phyloP scores from a whole-genome alignment of 2,797 vertebrate genomes.

The Natrix natrix region DNA sequence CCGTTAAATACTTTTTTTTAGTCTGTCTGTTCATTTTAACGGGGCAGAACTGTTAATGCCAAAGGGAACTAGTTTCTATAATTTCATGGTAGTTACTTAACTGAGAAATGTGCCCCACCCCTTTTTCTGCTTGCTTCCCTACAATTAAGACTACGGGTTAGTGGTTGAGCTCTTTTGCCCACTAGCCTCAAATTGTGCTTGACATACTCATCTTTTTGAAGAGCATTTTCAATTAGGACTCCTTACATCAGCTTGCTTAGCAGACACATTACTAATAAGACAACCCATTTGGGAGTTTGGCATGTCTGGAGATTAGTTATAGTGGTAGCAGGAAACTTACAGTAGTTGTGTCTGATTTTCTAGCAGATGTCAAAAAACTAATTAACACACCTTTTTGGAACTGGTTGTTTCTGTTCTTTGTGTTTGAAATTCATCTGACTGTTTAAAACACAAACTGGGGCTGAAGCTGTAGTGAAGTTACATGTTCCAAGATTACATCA shows the following conservation, averaged over 20 bases:
- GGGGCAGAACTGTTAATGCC: not conserved
- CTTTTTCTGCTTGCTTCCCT: not conserved
- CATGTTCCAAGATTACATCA: slow-evolving; percentile 40
- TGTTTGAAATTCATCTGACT: slow-evolving; percentile 28
- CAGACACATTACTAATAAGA: not conserved
- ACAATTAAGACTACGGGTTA: not conserved
- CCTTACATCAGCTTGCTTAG: not conserved
- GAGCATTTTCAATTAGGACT: not conserved
- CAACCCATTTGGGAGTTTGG: not conserved
- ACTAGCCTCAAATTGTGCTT: not conserved
- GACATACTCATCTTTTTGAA: not conserved
- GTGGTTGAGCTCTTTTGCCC: not conserved
- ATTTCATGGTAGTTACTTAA: not conserved
- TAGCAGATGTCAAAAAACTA: slow-evolving; percentile 37
- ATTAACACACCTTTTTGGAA: slow-evolving; percentile 23
- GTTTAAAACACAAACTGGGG: slow-evolving; percentile 36
- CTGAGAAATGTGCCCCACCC: not conserved
- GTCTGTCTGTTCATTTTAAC: not conserved
- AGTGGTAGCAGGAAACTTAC: slow-evolving; percentile 18
- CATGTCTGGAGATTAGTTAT: not conserved
- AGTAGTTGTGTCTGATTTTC: slow-evolving; percentile 36
- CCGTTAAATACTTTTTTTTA: not conserved
- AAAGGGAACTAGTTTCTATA: not conserved
- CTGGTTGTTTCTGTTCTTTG: slow-evolving; percentile 19
- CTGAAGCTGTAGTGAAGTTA: slow-evolving; percentile 21